phyloP scores from a whole-genome alignment of 1,140 invertebrate genomes.

The Bicyclus anynana region DNA sequence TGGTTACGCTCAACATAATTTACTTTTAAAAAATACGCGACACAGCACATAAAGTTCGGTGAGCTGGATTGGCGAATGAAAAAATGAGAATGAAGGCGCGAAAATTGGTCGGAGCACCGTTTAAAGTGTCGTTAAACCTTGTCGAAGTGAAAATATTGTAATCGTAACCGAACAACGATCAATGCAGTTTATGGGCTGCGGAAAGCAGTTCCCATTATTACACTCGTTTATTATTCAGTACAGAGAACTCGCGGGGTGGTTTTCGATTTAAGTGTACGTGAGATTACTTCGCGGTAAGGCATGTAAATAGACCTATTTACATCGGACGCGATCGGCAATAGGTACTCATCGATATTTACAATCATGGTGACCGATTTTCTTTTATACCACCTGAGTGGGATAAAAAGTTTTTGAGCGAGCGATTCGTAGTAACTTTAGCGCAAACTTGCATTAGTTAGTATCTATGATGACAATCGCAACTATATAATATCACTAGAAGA shows the following conservation, averaged over 20 bases:
- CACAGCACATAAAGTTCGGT: constrained; percentile 58
- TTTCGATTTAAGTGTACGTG: constrained; percentile 10
- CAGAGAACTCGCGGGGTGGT: constrained; percentile 28
- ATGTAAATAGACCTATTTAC: neutral
- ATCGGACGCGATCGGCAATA: too few species aligned
- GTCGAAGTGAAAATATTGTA: constrained; percentile 64
- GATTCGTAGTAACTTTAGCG: too few species aligned
- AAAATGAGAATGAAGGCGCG: constrained; percentile 65
- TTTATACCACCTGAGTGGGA: too few species aligned
- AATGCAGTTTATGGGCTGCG: constrained; percentile 38
- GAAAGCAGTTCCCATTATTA: constrained; percentile 44
- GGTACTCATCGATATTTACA: neutral
- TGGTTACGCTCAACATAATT: constrained; percentile 64
- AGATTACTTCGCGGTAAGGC: neutral
- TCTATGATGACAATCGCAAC: too few species aligned
- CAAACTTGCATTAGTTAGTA: too few species aligned
- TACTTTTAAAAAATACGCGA: constrained; percentile 43
- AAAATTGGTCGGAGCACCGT: constrained; percentile 62
- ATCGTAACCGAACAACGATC: constrained; percentile 38
- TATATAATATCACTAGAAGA: too few species aligned
- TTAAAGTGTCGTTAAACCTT: constrained; percentile 71
- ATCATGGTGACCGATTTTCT: too few species aligned
- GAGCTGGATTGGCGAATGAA: constrained; percentile 61
- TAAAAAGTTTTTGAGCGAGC: too few species aligned
- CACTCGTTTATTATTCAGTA: constrained; percentile 34